phyloP scores from a whole-genome alignment of 2,797 vertebrate species.

The Galago senegalensis region DNA sequence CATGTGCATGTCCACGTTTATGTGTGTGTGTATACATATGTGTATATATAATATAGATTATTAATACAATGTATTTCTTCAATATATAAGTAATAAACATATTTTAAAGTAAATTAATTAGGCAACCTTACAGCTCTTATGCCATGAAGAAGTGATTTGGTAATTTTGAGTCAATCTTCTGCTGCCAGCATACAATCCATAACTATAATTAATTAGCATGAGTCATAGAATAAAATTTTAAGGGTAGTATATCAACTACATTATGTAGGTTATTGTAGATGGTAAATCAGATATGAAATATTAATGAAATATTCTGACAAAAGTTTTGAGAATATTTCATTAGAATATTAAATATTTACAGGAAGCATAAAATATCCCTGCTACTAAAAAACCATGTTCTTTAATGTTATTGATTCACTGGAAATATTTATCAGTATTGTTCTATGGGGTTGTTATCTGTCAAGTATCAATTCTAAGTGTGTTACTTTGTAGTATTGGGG shows the following conservation, averaged over 20 bases:
- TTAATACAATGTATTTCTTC: not conserved
- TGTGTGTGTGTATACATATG: not conserved
- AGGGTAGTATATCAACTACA: not conserved
- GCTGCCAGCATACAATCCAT: not conserved
- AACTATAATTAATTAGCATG: not conserved
- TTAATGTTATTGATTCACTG: not conserved
- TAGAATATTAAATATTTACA: not conserved
- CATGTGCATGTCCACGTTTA: no score
- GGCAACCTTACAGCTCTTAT: not conserved
- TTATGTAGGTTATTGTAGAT: not conserved
- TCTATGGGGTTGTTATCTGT: not conserved
- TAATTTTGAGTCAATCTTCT: slow-evolving; percentile 17
- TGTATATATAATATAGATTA: not conserved
- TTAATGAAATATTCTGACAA: not conserved
- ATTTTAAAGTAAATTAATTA: slow-evolving; percentile 26
- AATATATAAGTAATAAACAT: not conserved
- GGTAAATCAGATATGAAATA: not conserved
- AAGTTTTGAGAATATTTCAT: not conserved
- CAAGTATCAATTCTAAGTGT: not conserved
- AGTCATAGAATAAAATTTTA: not conserved
- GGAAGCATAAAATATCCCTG: not conserved
- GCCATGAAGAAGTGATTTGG: not conserved
- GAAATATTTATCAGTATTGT: not conserved
- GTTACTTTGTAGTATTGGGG: not conserved
- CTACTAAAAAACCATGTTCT: not conserved